phyloP scores from a whole-genome alignment of 2,113 vertebrate genomes.

The Oreotrochilus melanogaster region DNA sequence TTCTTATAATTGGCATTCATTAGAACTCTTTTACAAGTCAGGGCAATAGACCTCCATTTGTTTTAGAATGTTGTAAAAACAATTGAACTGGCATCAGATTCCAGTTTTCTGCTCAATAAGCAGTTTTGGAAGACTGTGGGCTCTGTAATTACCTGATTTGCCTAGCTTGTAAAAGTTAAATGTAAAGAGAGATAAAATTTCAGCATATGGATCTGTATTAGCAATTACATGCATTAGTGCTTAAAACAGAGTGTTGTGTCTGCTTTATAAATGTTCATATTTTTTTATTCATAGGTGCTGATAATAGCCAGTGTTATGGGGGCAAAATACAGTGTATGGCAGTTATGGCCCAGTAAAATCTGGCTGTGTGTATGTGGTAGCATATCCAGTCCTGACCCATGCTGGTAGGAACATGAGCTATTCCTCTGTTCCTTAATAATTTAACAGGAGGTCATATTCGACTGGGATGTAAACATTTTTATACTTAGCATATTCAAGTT shows the following conservation, averaged over 20 bases:
- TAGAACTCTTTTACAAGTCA: neutral
- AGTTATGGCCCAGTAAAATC: neutral
- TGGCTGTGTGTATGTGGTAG: neutral
- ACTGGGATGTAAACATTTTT: neutral
- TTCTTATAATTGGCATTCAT: neutral
- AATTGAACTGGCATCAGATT: neutral
- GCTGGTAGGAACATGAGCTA: neutral
- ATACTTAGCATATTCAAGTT: neutral
- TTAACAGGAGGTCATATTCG: neutral
- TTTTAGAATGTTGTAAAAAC: constrained; percentile 13
- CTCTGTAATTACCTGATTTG: neutral
- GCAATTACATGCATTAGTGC: constrained; percentile 8
- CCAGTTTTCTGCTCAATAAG: constrained; percentile 2
- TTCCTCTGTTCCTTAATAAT: neutral
- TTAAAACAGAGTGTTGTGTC: neutral
- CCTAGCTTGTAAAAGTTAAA: neutral
- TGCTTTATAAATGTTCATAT: constrained; percentile 26
- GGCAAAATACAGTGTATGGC: neutral
- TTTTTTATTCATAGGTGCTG: neutral
- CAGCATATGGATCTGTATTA: neutral
- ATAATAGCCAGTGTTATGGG: neutral
- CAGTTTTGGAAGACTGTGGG: neutral
- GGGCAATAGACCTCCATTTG: neutral
- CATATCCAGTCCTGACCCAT: neutral
- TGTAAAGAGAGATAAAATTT: neutral